These are phyloP conservation scores for Oegoconia quadripuncta DNA, from an alignment of 2,888 invertebrate genomes.

Conservation along the genomic window DNA sequence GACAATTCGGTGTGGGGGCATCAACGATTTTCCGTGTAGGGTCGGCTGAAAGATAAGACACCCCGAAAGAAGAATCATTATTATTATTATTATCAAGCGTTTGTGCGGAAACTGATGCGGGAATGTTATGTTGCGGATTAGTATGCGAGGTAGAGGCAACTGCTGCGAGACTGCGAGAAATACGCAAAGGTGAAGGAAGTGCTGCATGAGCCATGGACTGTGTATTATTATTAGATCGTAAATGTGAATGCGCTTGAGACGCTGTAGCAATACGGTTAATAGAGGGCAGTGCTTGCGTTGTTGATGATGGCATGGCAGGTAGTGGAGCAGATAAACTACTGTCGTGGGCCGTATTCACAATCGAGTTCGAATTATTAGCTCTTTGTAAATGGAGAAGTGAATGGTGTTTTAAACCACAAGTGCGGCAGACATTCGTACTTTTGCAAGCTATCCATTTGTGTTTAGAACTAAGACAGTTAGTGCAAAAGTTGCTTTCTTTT, in stretches of 20 bases:
- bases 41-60: no score
- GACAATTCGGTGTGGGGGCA: no score
- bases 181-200: no score
- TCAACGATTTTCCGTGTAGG: no score
- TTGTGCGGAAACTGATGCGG: no score
- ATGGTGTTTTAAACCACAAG: neutral
- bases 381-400: neutral
- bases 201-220: no score
- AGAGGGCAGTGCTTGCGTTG: neutral
- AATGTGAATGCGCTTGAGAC: neutral
- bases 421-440: neutral
- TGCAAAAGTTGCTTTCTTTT: constrained; percentile 3
- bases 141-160: neutral
- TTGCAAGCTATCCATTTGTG: neutral
- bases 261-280: neutral
- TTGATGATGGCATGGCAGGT: neutral
- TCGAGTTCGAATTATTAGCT: neutral
- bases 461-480: constrained; percentile 2
- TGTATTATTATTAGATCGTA: no score
- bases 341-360: no score
- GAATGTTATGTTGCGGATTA: neutral
- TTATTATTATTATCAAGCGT: neutral
- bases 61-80: no score
- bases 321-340: neutral
- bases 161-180: no score